Base-by-base conservation (phyloP, 2,797 vertebrate species). In the Smutsia gigantea region DNA sequence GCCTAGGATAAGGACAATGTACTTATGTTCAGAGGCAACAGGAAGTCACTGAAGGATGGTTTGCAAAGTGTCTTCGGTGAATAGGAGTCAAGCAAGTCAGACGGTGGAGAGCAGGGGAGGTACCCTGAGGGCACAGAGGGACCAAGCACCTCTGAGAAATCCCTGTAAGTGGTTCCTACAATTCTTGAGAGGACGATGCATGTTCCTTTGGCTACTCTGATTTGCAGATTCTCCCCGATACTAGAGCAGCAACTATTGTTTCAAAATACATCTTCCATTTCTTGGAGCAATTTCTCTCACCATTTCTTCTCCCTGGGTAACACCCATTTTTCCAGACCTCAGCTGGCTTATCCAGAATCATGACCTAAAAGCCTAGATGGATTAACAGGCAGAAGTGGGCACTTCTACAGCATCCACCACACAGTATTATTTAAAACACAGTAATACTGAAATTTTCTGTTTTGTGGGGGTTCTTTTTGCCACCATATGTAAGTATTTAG, bases 191-290 rank as follows among this genome's bases (percentile, higher is more conserved):
- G 29, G 18, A 64, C 9, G 7, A 46, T n/a, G 19, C 19, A 29
- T 5, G 19, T 49, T 71, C 31, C 34, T 81, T 17, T 2, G 7
- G 10, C 27, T 59, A 14, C 17, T 74, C 55, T n/a, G 84, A 61
- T 14, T 15, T 31, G 12, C 12, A 72, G 42, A 61, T 31, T 66
- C 15, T 85, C 69, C 55, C 51, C 13, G 31, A 55, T 6, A 25
- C 29, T 27, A 55, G 17, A 74, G 57, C 7, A 42, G n/a, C 42
- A 77, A 19, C 49, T 4, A 61, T 5, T 64, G 34, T 53, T 85
- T 85, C 23, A 59, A 93, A 97, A 71, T 13, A 75, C 23, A 39
- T 49, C 31, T 8, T 78, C 4, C 19, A 72, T 17, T 75, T 88
- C 72, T 46, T 81, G 10, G n/a, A 78, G 21, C 7, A 23, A 29